Evolutionary conservation across 2,113 vertebrate genomes (phyloP).

Genomic region (Halcyon senegalensis): DNA sequence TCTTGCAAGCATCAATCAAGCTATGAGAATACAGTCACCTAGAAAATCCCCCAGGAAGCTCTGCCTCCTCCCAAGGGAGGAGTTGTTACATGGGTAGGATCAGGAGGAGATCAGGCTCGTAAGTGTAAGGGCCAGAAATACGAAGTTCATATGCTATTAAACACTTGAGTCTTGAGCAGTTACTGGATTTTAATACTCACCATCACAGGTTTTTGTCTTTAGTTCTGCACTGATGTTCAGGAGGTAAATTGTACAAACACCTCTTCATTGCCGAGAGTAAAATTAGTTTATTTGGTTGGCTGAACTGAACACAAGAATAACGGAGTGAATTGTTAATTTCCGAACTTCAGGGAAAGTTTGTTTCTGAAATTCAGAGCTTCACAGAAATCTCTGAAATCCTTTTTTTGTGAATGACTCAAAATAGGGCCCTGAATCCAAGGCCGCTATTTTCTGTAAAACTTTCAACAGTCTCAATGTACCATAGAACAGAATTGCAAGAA

Average conservation of each 20-base stretch:
- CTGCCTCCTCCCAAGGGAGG: not conserved
- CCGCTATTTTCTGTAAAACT: not conserved
- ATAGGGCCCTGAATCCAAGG: not conserved
- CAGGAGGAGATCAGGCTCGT: not conserved
- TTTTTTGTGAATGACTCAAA: not conserved
- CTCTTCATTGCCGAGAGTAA: not conserved
- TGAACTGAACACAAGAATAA: not conserved
- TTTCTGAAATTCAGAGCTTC: not conserved
- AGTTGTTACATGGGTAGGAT: not conserved
- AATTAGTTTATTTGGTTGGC: not conserved
- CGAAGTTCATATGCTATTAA: not conserved
- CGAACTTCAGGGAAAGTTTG: not conserved
- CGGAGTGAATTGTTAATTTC: not conserved
- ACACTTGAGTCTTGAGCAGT: not conserved
- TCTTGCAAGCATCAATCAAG: not conserved
- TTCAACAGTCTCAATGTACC: not conserved
- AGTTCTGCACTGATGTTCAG: not conserved
- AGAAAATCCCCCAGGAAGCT: not conserved
- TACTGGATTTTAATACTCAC: not conserved
- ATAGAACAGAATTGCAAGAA: not conserved
- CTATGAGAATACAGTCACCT: not conserved
- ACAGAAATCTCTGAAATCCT: not conserved
- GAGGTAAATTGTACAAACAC: not conserved
- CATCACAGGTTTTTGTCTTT: not conserved
- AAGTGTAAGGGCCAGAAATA: not conserved